Evolutionary conservation across 2,797 vertebrate genomes (phyloP), one percentile per base, ranked within the genome.

Genomic region (Florisuga fusca): DNA sequence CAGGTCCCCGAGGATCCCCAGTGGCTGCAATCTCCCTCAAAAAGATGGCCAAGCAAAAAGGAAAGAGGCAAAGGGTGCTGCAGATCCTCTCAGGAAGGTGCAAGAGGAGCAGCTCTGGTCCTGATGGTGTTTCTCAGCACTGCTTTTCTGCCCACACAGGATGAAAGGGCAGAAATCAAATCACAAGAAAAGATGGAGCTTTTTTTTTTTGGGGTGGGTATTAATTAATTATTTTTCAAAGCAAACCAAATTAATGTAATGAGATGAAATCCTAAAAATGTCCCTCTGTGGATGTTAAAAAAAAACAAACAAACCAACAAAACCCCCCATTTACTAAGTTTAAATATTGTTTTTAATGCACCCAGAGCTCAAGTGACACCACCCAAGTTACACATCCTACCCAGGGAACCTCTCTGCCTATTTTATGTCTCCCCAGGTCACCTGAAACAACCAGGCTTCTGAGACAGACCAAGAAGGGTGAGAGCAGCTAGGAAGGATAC

Each of bases 201-300:
- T 58, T 62, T 67, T 59, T 4, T 0, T 29, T 14, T 6, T 6
- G 38, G 13, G 38, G 25, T 11, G 62, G 15, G 53, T 41, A 53
- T 6, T 57, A 57, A 71, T 51, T 84, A 7, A n/a, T 85, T 85
- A 78, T 36, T 59, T 33, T 84, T 54, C 58, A 73, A 87, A 90
- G 6, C 15, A 50, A 57, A 53, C 31, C 64, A 64, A 77, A 83
- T 59, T 50, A 80, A 41, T 53, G 33, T 17, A 63, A 59, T 12
- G 26, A 31, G 18, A 81, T 50, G 33, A 72, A 91, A 74, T 43
- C 31, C 63, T 73, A 27, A 33, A 33, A 38, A 55, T 3, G 4
- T 34, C 62, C 25, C 33, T 61, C 57, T 34, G 1, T 15, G 18
- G 53, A 59, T 38, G 9, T 34, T 29, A 64, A 64, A 72, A 87